These are phyloP conservation scores for Ammospiza nelsoni DNA, from an alignment of 2,113 vertebrate species.

Conservation along the genomic window DNA sequence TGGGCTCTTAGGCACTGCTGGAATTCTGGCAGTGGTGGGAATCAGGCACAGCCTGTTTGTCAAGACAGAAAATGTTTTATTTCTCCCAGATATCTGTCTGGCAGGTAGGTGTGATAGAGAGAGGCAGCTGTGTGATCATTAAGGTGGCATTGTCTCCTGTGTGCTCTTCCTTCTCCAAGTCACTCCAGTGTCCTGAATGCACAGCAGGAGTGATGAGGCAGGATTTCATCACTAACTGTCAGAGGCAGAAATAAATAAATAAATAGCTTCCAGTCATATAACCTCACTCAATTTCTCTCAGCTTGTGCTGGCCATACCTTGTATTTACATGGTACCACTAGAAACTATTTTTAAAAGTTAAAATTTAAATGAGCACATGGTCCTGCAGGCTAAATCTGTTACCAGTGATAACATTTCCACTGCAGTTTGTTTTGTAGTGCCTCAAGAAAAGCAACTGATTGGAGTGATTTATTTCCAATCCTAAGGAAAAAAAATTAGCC, in stretches of 20 bases:
- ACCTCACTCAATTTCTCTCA: background rate
- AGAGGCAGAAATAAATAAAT: constrained; percentile 25
- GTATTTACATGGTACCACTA: background rate
- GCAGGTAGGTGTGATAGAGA: background rate
- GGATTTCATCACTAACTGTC: background rate
- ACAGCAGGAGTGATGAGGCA: background rate
- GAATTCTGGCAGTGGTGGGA: background rate
- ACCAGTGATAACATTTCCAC: constrained; percentile 27
- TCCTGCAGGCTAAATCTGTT: constrained; percentile 46
- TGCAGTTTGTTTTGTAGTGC: constrained; percentile 1
- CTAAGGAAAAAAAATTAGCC: background rate
- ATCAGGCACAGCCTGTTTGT: background rate
- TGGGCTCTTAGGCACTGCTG: background rate
- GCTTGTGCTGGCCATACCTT: background rate
- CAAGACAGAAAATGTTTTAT: background rate
- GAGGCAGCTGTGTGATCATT: background rate
- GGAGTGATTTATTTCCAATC: constrained; percentile 37
- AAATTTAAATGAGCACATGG: background rate
- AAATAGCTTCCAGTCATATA: background rate
- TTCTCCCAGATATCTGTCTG: background rate
- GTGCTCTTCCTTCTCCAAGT: background rate
- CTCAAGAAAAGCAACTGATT: constrained; percentile 28
- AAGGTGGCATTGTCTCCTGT: background rate
- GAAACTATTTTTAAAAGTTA: constrained; percentile 16
- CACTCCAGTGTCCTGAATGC: background rate